These are phyloP conservation scores for Magallana ariakensis DNA, from an alignment of 1,140 invertebrate genomes.

Conservation along the genomic window DNA sequence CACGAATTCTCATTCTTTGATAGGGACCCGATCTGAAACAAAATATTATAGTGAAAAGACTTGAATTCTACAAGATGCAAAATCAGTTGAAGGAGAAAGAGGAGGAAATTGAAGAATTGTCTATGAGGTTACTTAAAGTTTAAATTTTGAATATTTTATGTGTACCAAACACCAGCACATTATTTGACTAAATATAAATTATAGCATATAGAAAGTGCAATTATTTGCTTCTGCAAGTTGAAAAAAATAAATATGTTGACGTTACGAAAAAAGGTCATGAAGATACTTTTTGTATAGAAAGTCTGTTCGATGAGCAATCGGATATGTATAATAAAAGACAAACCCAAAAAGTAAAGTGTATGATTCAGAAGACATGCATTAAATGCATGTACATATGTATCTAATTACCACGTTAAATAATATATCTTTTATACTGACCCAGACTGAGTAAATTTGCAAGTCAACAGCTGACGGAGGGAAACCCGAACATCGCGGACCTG, in stretches of 20 bases:
- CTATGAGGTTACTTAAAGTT: neutral
- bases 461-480: constrained; percentile 46
- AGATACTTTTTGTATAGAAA: too few relatives aligned
- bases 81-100: constrained; percentile 9
- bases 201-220: neutral
- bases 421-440: neutral
- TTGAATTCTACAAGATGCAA: constrained; percentile 3
- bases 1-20: neutral
- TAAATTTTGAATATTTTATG: too few relatives aligned
- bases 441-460: constrained; percentile 53
- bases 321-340: too few relatives aligned
- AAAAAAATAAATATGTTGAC: too few relatives aligned
- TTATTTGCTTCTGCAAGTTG: too few relatives aligned
- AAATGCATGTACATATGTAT: too few relatives aligned
- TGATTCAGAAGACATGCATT: neutral
- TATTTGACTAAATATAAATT: too few relatives aligned
- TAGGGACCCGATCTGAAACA: constrained; percentile 16
- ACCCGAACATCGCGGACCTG: constrained; percentile 51
- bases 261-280: too few relatives aligned
- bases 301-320: too few relatives aligned
- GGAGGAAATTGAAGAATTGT: constrained; percentile 15
- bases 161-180: too few relatives aligned
- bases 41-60: neutral
- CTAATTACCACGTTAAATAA: neutral
- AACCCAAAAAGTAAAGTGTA: too few relatives aligned